Base-by-base conservation (phyloP, 2,888 invertebrate genomes). In the Apantesis nais region DNA sequence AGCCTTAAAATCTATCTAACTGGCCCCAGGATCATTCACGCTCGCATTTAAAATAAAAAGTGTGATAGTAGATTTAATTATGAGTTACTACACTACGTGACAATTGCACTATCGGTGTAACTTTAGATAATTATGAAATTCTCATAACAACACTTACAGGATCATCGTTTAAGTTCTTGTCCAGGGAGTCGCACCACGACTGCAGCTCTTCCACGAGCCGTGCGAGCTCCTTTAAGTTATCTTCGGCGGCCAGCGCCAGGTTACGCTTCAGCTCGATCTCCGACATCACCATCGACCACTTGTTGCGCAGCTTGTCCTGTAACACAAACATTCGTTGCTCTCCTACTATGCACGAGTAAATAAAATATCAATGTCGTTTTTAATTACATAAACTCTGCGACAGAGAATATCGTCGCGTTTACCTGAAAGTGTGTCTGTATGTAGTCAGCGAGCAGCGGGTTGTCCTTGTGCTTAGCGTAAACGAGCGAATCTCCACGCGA, bases 401-500 rank as follows among this genome's bases (percentile, higher is more conserved):
- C 5, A 58, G 22, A 52, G n/a, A 52, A 52, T 22, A 22, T 52
- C 1, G 25, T 4, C 12, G 55, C 5, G 3, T 5, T 14, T 58
- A 87, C 89, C 86, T 96, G 96, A 83, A 92, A 94, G 74, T 93
- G 95, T 61, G 92, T 93, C 82, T 95, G 96, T 72, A 97, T 90
- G 82, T 93, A 93, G 72, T 95, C 95, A 0, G 96, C 96, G n/a
- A 96, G 92, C 58, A 88, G 87, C 34, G 96, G 96, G 84, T 96
- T 92, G 37, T 87, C 85, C 75, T 86, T 88, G 88, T 97, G 97
- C n/a, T 96, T 96, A 60, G 95, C 96, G 88, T 97, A 96, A 39
- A 97, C 97, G 62, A 98, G 92, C 71, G 97, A 96, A 89, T 98
- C 97, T 0, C 98, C 97, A 85, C 96, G 96, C 29, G 97, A 97